Conservation (phyloP, 1,140 invertebrate genomes). For the Drosophila yakuba region DNA sequence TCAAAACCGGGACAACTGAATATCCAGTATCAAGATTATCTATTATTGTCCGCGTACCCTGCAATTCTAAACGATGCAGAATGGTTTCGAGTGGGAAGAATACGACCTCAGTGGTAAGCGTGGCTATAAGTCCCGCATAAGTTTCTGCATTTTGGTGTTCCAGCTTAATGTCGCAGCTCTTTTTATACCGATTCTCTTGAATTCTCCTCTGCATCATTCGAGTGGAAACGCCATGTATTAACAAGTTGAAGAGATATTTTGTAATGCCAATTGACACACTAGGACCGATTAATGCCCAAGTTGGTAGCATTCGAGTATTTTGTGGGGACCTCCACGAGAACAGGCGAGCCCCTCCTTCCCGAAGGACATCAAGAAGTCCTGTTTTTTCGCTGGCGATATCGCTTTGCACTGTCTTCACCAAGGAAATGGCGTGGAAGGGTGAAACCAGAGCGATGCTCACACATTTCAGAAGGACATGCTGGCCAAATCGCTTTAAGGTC, state of each 20-base stretch:
- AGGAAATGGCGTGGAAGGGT: constrained; percentile 96
- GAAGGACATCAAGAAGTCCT: constrained; percentile 95
- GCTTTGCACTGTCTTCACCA: constrained; percentile 98
- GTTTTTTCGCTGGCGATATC: constrained; percentile 97
- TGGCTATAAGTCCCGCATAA: constrained; percentile 89
- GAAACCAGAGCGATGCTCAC: constrained; percentile 93
- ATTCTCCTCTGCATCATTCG: constrained; percentile 86
- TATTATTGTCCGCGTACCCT: constrained; percentile 98
- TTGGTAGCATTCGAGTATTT: constrained; percentile 93
- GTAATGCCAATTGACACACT: constrained; percentile 88
- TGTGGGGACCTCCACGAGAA: constrained; percentile 91
- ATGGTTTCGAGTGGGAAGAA: constrained; percentile 97
- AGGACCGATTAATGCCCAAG: constrained; percentile 95
- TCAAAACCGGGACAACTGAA: constrained; percentile 91
- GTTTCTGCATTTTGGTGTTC: constrained; percentile 89
- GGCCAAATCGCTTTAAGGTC: constrained; percentile 87
- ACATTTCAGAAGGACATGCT: constrained; percentile 93
- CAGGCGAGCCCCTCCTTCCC: constrained; percentile 93
- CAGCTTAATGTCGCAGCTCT: constrained; percentile 86
- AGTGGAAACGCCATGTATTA: constrained; percentile 87
- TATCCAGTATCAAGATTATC: constrained; percentile 96
- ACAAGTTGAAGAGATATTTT: constrained; percentile 85
- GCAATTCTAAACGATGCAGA: constrained; percentile 91
- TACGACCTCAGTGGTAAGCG: constrained; percentile 91
- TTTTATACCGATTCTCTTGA: constrained; percentile 87